Evolutionary conservation across 2,113 vertebrate species (phyloP).

Genomic region (Osmerus eperlanus): DNA sequence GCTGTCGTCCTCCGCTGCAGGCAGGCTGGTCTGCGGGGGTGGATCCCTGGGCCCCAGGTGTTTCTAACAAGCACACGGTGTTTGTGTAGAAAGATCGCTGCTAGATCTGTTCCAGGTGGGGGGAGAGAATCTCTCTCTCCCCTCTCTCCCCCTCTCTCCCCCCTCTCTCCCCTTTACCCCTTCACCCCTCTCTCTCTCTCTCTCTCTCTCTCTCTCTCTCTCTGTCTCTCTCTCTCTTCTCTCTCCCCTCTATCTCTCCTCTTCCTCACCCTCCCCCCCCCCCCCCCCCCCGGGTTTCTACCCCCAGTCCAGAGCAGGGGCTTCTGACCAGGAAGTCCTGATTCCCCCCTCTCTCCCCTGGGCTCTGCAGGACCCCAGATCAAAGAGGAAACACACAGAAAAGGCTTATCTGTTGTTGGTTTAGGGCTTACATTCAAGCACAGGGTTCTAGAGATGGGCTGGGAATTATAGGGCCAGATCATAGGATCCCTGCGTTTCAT

Average conservation of each 20-base stretch:
- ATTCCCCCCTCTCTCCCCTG: constrained; percentile 3
- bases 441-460: constrained; percentile 59
- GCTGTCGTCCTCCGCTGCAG: too few relatives aligned
- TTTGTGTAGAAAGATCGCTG: too few relatives aligned
- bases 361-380: constrained; percentile 45
- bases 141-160: background rate
- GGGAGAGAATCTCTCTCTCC: background rate
- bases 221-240: too few relatives aligned
- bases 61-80: too few relatives aligned
- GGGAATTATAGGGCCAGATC: constrained; percentile 64
- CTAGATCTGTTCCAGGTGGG: too few relatives aligned
- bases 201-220: too few relatives aligned
- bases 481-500: constrained; percentile 50
- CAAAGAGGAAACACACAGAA: constrained; percentile 61
- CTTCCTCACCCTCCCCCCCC: constrained; percentile 13
- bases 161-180: too few relatives aligned
- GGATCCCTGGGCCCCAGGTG: too few relatives aligned
- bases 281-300: constrained; percentile 38
- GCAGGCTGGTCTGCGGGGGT: too few relatives aligned
- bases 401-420: constrained; percentile 73
- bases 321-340: constrained; percentile 53
- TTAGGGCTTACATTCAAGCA: constrained; percentile 64
- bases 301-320: constrained; percentile 37
- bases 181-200: too few relatives aligned
- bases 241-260: constrained; percentile 22